phyloP scores from a whole-genome alignment of 2,113 vertebrate species.

The Oncorhynchus mykiss region DNA sequence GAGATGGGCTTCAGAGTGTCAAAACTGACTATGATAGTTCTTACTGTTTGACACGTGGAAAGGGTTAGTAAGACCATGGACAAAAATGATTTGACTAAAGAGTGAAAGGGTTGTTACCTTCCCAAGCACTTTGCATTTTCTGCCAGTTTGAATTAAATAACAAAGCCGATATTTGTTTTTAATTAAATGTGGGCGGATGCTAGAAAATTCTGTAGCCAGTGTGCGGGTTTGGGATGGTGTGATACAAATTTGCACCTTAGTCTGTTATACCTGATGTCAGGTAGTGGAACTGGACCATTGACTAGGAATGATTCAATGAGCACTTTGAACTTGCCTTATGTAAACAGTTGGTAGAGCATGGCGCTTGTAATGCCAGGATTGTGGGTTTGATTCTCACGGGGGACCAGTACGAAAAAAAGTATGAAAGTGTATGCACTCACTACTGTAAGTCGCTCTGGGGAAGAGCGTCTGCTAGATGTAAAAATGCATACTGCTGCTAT shows the following conservation, averaged over 20 bases:
- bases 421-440: no score
- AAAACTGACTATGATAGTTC: not conserved
- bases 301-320: constrained; percentile 69
- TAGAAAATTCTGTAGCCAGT: not conserved
- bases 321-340: constrained; percentile 86
- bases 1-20: not conserved
- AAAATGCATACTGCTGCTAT: constrained; percentile 76
- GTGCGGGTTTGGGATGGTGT: constrained; percentile 6
- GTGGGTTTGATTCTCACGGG: no score
- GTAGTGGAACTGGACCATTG: constrained; percentile 68
- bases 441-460: no score
- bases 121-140: constrained; percentile 6
- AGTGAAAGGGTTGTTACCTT: not conserved
- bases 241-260: constrained; percentile 27
- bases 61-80: not conserved
- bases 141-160: not conserved
- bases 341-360: constrained; percentile 41
- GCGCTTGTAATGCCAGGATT: no score
- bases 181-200: not conserved
- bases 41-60: not conserved
- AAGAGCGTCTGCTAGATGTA: no score
- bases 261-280: constrained; percentile 70
- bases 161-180: constrained; percentile 40
- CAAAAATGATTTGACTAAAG: not conserved
- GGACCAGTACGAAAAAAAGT: no score